Evolutionary conservation across 2,113 vertebrate species (phyloP).

Genomic region (Pundamilia nyererei): DNA sequence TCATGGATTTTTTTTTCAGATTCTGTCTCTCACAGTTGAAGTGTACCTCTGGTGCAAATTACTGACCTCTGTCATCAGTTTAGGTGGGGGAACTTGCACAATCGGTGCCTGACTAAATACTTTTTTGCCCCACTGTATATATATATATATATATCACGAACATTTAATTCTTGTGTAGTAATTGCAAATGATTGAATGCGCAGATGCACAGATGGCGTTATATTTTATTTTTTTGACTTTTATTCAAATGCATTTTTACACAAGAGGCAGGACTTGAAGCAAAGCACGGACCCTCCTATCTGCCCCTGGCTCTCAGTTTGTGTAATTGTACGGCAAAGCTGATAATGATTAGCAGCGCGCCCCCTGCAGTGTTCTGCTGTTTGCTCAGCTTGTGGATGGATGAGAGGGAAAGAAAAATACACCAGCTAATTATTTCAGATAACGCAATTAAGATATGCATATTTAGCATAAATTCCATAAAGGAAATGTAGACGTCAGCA

Average conservation of each 20-base stretch:
- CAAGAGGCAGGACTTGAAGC: neutral
- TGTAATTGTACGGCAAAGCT: constrained; percentile 33
- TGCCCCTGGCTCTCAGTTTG: neutral
- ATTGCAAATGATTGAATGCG: neutral
- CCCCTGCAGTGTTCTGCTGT: constrained; percentile 15
- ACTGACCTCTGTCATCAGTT: too few relatives aligned
- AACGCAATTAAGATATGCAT: constrained; percentile 61
- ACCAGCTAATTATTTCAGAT: constrained; percentile 58
- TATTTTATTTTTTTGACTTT: neutral
- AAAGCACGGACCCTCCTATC: neutral
- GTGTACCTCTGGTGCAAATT: too few relatives aligned
- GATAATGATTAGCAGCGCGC: constrained; percentile 77
- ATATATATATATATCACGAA: fast-evolving
- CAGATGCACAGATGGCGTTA: neutral
- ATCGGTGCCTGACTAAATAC: too few relatives aligned
- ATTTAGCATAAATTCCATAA: constrained; percentile 61
- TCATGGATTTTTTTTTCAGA: too few relatives aligned
- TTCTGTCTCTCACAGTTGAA: too few relatives aligned
- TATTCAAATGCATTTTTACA: neutral
- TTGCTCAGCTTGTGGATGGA: constrained; percentile 27
- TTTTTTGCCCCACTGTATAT: too few relatives aligned
- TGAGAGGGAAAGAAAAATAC: constrained; percentile 19
- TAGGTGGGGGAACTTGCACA: too few relatives aligned
- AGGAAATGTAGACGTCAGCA: constrained; percentile 58
- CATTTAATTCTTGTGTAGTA: neutral